Evolutionary conservation across 1,140 invertebrate genomes (phyloP), one percentile per base, ranked within the genome.

Genomic region (Laodelphax striatellus): DNA sequence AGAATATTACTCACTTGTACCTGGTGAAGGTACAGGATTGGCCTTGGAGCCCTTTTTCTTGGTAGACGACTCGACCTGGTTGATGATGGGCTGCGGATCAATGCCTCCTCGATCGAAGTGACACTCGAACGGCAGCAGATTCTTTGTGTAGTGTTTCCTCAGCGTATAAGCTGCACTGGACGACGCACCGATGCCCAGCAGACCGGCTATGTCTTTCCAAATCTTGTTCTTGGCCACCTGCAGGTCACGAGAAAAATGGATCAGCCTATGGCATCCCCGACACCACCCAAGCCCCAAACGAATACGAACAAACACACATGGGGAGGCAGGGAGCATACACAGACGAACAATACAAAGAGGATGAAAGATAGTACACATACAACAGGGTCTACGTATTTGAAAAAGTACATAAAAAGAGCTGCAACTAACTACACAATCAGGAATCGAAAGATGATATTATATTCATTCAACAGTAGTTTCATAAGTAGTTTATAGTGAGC

Each of bases 151-250:
- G 75, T 98, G 95, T 76, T 97, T 98, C 38, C 94, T 81, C 50
- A 98, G 77, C 21, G 94, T 98, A 71, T 97, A 98, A 1, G 95
- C 94, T 46, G 94, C 94, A 71, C 92, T 97, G 62, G 94, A 97
- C 46, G 93, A 97, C 13, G 92, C 92, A 50, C 94, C 93, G 65
- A 98, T 95, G 38, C 92, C 93, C 57, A 97, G 77, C 55, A 90
- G 76, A 43, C 89, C 90, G 52, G 94, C 94, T 66, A 98, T 94
- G 75, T 98, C 95, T 73, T 97, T 97, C 96, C 96, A 98, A 60
- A 92, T 92, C 76, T 98, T 98, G 71, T 92, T 91, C 78, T 96
- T 97, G 34, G 92, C 97, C 62, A 98, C 94, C 93, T 97, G 74
- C 38, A 74, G 6, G 2, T 50, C 16, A 50, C n/a, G 10, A 50